Base-by-base conservation (phyloP, 2,113 vertebrate genomes). In the Tonatia bakeri region DNA sequence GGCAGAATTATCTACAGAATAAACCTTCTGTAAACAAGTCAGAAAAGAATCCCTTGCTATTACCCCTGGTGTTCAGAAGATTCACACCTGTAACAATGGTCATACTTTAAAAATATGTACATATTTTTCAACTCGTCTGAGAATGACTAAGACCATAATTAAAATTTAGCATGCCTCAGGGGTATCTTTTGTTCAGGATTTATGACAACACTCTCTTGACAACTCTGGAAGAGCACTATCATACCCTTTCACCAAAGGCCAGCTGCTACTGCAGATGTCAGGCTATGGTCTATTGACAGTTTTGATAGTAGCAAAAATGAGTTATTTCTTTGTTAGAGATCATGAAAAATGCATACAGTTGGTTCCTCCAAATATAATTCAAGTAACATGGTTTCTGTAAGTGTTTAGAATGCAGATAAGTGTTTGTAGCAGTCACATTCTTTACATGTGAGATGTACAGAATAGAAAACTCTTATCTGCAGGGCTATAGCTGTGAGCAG, bases 181-280 rank as follows among this genome's bases (percentile, higher is more conserved):
- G 40, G 4, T 40, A 75, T 80, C 40, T 91, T 76, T 79, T 73
- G 36, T 79, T 95, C 61, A n/a, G 40, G 54, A 56, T 91, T 94
- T 93, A 72, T 79, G 61, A 73, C n/a, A 45, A 24, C 13, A 56
- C 22, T 75, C 47, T 54, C 33, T 38, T 54, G 67, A 79, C 65
- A 82, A 4, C 17, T 90, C 5, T 43, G 36, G 28, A 65, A 77
- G 38, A 87, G 4, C 7, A 67, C 54, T 73, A 83, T 87, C 22
- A 36, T 65, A 79, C 54, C 70, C 36, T 94, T 90, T 95, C 5
- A 84, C 43, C 75, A 69, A 91, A 36, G 31, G 45, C 47, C 81
- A 75, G 87, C 40, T 87, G 70, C n/a, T 92, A 45, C 40, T 22
- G 28, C 92, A 95, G 92, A 87, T 90, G 47, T 19, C 87, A 93